Evolutionary conservation across 2,113 vertebrate genomes (phyloP).

Genomic region (Pteruthius melanotis): DNA sequence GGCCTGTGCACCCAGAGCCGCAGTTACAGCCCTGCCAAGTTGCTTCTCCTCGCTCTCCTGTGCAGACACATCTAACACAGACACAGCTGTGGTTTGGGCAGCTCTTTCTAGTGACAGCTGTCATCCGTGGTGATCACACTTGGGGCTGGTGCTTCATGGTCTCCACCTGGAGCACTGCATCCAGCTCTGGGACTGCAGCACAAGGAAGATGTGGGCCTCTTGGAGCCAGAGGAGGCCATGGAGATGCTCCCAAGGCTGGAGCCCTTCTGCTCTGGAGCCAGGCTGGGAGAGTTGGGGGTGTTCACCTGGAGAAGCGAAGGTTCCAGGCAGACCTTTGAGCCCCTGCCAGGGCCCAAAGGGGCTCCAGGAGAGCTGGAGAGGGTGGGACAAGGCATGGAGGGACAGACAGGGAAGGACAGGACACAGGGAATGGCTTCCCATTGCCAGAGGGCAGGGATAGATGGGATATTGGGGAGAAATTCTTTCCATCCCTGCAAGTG

Average conservation of each 20-base stretch:
- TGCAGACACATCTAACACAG: not conserved
- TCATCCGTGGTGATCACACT: fast-evolving
- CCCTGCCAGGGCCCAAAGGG: not conserved
- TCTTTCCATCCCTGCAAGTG: not conserved
- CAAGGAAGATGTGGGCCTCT: not conserved
- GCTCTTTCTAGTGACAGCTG: not conserved
- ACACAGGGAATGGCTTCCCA: not conserved
- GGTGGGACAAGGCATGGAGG: not conserved
- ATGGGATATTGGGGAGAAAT: not conserved
- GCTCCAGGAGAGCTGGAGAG: not conserved
- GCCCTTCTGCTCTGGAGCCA: not conserved
- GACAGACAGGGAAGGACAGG: not conserved
- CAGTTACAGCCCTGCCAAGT: not conserved
- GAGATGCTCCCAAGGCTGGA: not conserved
- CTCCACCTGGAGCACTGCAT: not conserved
- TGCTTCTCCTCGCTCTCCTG: not conserved
- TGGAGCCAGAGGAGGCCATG: not conserved
- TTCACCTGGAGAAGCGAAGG: not conserved
- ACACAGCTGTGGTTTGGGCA: not conserved
- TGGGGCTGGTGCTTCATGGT: not conserved
- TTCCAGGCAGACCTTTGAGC: not conserved
- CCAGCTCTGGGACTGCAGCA: not conserved
- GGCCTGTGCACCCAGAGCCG: not conserved
- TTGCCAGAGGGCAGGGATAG: not conserved
- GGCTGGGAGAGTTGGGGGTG: not conserved